These are phyloP conservation scores for Petrocephalus schoutedeni DNA, from an alignment of 2,797 vertebrate genomes.

Conservation along the genomic window DNA sequence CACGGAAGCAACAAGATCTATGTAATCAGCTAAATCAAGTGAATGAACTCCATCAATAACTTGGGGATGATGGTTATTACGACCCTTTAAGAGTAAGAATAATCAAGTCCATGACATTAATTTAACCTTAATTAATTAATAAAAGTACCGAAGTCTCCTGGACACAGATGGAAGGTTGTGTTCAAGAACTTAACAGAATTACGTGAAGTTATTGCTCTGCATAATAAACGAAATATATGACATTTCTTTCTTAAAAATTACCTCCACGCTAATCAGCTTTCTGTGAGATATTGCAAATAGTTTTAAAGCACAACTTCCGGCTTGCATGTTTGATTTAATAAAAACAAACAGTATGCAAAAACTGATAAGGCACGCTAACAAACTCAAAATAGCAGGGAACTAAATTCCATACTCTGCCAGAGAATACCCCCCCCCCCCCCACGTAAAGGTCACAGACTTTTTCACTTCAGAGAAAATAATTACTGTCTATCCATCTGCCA, in stretches of 20 bases:
- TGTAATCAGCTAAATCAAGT: not conserved
- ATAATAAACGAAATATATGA: not conserved
- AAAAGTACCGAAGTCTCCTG: not conserved
- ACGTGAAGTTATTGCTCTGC: not conserved
- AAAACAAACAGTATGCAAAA: not conserved
- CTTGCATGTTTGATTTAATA: not conserved
- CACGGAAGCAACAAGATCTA: not conserved
- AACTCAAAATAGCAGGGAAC: not conserved
- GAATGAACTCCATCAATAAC: not conserved
- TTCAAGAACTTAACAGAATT: not conserved
- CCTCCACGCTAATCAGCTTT: not conserved
- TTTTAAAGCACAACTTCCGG: not conserved
- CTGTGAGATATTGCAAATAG: not conserved
- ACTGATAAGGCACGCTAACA: not conserved
- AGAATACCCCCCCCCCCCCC: not conserved
- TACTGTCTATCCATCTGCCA: not conserved
- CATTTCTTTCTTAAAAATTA: not conserved
- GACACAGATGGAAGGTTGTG: not conserved
- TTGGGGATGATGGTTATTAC: not conserved
- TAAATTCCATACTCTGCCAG: not conserved
- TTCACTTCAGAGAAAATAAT: not conserved
- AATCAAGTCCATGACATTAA: not conserved
- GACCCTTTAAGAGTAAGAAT: not conserved
- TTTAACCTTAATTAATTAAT: not conserved
- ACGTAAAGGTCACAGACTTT: not conserved